Base-by-base conservation (phyloP, 2,888 invertebrate genomes). In the Clunio marinus region DNA sequence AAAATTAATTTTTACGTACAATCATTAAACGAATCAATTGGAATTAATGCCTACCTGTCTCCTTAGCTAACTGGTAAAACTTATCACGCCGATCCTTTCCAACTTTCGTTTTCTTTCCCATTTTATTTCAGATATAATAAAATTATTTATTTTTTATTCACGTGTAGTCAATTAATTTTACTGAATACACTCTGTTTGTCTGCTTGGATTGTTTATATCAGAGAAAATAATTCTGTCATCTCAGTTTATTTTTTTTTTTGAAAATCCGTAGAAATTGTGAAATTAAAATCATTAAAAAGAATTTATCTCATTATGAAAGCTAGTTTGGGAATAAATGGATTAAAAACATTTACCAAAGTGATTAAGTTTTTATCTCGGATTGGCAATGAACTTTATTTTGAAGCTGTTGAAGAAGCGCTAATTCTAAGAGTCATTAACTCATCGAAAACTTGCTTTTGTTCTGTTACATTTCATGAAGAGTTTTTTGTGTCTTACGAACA, bases 41-140 rank as follows among this genome's bases (percentile, higher is more conserved):
- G 69, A 41, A 41, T n/a, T n/a, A 13, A 10, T n/a, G 24, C 24
- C 10, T 27, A 94, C 96, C 98, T 74, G 96, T 95, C 83, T 99
- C 98, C 80, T 99, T 99, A 8, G 99, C 98, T 74, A 99, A 83
- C 76, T 96, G 93, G 81, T 99, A 99, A 80, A 92, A 99, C 83
- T 95, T 98, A 86, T 99, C 99, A 80, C 91, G 93, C 59, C 99
- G 87, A 78, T 96, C 92, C 82, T 98, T 99, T 84, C 98, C 99
- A 78, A 93, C 85, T 88, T 98, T 98, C 10, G 86, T 82, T 79
- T 98, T 99, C 78, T 93, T 93, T 65, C 93, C 95, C 96, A 96
- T 96, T 79, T 85, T 60, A 59, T 22, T 15, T 17, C 5, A 35
- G 20, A n/a, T 32, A 32, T 32, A n/a, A n/a, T n/a, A n/a, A n/a